A percentile compares a stretch with the other conserved stretches of the same genome.
phyloP scores from a whole-genome alignment of 2,797 vertebrate species.

The Xenopus petersii region DNA sequence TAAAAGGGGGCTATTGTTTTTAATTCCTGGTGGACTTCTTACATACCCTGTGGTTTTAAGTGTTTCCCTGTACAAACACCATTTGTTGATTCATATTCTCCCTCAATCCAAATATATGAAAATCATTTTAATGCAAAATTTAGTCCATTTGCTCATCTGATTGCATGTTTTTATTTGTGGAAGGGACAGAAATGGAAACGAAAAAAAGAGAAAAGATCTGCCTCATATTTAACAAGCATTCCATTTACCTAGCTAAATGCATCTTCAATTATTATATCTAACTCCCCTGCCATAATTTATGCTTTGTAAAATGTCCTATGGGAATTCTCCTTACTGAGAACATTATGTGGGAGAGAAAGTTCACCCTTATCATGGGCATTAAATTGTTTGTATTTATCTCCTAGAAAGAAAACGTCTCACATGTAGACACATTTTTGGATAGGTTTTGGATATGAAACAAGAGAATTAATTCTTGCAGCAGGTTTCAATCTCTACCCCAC shows the following conservation, averaged over 20 bases:
- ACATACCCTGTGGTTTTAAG: no score
- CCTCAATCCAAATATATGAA: no score
- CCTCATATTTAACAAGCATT: constrained; percentile 26
- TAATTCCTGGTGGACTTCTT: no score
- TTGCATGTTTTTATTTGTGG: no score
- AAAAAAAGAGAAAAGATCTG: neutral
- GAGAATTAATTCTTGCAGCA: constrained; percentile 32
- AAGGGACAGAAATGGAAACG: no score
- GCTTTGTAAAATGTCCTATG: constrained; percentile 35
- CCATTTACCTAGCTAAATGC: constrained; percentile 22
- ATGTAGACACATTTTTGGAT: constrained; percentile 46
- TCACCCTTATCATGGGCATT: constrained; percentile 44
- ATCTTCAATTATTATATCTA: constrained; percentile 40
- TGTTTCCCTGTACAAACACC: no score
- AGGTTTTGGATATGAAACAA: constrained; percentile 22
- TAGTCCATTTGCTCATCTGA: no score
- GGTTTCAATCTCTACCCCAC: constrained; percentile 43
- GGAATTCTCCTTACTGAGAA: constrained; percentile 40
- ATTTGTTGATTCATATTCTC: no score
- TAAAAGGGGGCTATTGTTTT: no score
- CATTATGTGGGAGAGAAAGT: constrained; percentile 43
- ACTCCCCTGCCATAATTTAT: constrained; percentile 44
- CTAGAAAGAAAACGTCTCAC: constrained; percentile 4
- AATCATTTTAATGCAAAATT: no score
- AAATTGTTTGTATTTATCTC: constrained; percentile 44